phyloP scores from a whole-genome alignment of 2,888 invertebrate genomes.

The Archips xylosteana region DNA sequence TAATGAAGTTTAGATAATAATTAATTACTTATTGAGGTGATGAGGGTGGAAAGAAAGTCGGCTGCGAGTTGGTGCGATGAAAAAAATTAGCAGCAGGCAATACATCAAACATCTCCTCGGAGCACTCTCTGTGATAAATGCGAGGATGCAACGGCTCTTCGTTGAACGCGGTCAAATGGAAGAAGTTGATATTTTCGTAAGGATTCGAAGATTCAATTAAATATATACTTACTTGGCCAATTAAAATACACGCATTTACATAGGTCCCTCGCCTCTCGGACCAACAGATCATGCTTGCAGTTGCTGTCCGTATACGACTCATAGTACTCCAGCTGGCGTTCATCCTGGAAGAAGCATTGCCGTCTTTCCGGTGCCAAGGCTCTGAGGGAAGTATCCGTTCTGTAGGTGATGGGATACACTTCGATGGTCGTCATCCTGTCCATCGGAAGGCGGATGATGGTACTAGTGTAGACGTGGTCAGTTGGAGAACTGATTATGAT shows the following conservation, averaged over 20 bases:
- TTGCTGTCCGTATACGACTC: constrained; percentile 83
- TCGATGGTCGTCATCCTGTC: constrained; percentile 77
- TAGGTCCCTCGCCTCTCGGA: constrained; percentile 70
- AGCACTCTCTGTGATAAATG: no score
- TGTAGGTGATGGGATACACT: constrained; percentile 75
- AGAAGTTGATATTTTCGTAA: no score
- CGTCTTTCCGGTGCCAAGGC: constrained; percentile 65
- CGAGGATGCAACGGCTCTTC: no score
- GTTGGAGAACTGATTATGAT: constrained; percentile 75
- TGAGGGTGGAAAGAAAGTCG: no score
- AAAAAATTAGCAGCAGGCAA: no score
- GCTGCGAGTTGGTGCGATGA: no score
- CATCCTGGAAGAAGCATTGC: constrained; percentile 78
- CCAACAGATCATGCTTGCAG: constrained; percentile 82
- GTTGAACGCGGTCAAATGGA: no score
- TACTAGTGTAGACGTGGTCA: constrained; percentile 76
- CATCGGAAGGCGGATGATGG: constrained; percentile 77
- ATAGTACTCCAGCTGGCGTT: constrained; percentile 69
- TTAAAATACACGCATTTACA: constrained; percentile 79
- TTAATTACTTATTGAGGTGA: no score
- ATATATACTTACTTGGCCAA: constrained; percentile 71
- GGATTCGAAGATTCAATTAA: no score
- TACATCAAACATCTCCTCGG: no score
- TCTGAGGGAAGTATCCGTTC: constrained; percentile 68
- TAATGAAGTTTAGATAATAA: no score